A percentile compares a stretch with the other conserved stretches of the same genome.
These are phyloP conservation scores for Syngnathus rostellatus DNA, from an alignment of 2,797 vertebrate genomes.

Conservation along the genomic window DNA sequence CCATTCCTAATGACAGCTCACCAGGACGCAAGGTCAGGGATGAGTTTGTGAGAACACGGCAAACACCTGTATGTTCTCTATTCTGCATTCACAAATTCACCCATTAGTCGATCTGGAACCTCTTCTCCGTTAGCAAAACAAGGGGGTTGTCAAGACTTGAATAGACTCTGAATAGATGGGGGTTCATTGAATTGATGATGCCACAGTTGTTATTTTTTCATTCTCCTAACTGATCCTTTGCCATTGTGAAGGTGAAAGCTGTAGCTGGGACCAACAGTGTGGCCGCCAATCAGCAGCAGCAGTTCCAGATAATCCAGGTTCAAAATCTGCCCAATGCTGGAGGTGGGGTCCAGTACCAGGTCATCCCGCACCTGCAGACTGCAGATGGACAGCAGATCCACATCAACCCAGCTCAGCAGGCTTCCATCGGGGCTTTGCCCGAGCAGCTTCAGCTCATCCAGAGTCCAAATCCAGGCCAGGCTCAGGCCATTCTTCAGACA, in stretches of 20 bases:
- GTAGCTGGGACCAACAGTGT: slow-evolving; percentile 59
- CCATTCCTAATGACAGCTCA: slow-evolving; percentile 74
- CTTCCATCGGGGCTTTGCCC: slow-evolving; percentile 71
- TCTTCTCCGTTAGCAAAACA: neutral
- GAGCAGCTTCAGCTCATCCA: slow-evolving; percentile 96
- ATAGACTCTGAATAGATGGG: neutral
- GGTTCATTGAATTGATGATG: neutral
- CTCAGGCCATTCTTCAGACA: slow-evolving; percentile 79
- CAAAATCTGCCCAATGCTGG: slow-evolving; percentile 82
- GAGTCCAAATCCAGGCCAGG: slow-evolving; percentile 74
- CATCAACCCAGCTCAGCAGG: slow-evolving; percentile 76
- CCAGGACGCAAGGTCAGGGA: slow-evolving; percentile 71
- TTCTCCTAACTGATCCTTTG: slow-evolving; percentile 14
- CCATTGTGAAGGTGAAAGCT: slow-evolving; percentile 66
- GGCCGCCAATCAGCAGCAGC: slow-evolving; percentile 65
- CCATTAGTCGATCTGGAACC: neutral
- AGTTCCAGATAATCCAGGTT: slow-evolving; percentile 94
- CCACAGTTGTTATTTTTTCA: neutral
- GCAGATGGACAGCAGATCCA: slow-evolving; percentile 95
- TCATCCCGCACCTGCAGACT: slow-evolving; percentile 94
- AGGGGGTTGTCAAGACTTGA: too few species aligned
- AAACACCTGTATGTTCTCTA: neutral
- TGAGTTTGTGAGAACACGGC: neutral
- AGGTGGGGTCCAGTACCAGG: slow-evolving; percentile 92
- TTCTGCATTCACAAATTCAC: neutral